Percentiles rank a stretch among this genome's conserved stretches.
These are phyloP conservation scores for Pollenia griseotomentosa DNA, from an alignment of 2,888 invertebrate species.

Conservation along the genomic window DNA sequence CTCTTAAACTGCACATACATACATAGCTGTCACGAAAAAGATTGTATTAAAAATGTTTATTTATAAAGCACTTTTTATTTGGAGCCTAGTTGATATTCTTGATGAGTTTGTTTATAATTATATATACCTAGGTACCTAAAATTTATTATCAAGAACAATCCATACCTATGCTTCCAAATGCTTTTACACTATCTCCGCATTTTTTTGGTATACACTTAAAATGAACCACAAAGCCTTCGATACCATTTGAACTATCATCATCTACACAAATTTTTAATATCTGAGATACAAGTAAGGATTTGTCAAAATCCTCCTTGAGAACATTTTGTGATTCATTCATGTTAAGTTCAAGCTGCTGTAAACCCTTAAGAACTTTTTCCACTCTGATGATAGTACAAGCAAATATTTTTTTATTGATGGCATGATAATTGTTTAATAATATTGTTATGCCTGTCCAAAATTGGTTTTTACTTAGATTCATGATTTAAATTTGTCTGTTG, in stretches of 20 bases:
- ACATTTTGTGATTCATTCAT: neutral
- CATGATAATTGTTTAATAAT: conserved; percentile 88
- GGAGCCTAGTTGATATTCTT: too few species aligned
- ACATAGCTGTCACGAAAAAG: too few species aligned
- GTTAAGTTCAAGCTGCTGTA: conserved; percentile 54
- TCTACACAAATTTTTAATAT: conserved; percentile 6
- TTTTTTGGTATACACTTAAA: conserved; percentile 80
- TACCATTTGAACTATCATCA: conserved; percentile 25
- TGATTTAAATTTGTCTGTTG: neutral
- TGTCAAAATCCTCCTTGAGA: conserved; percentile 30
- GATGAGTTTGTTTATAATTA: neutral
- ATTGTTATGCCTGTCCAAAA: conserved; percentile 89
- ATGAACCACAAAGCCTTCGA: conserved; percentile 76
- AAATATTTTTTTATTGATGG: conserved; percentile 89
- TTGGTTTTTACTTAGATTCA: conserved; percentile 75
- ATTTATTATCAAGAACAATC: neutral
- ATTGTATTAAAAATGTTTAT: too few species aligned
- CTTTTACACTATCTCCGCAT: conserved; percentile 73
- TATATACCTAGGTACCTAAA: neutral
- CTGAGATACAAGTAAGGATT: conserved; percentile 5
- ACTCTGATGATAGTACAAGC: conserved; percentile 82
- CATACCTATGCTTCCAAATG: conserved; percentile 78
- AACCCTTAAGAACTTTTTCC: conserved; percentile 76
- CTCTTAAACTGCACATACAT: too few species aligned
- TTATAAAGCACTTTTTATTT: too few species aligned